A percentile compares a stretch with the other conserved stretches of the same genome.
Evolutionary conservation across 2,113 vertebrate genomes (phyloP).

Genomic region (Corythornis madagascariensis): DNA sequence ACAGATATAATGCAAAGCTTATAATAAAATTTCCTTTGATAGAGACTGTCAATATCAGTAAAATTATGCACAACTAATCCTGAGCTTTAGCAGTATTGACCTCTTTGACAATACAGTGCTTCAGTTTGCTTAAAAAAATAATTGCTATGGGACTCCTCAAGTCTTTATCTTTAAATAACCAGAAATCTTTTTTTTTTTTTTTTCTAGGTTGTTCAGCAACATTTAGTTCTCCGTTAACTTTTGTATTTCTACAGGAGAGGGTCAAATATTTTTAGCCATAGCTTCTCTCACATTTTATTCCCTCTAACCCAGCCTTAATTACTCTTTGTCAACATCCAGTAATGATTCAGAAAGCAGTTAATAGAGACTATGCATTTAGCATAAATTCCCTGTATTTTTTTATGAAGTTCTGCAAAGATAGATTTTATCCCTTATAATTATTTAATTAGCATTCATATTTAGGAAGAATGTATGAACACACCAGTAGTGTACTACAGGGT

Average conservation of each 20-base stretch:
- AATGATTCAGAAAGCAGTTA: background rate
- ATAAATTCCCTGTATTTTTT: background rate
- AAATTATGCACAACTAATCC: background rate
- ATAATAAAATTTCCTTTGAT: background rate
- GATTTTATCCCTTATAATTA: background rate
- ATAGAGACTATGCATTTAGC: background rate
- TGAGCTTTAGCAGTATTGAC: background rate
- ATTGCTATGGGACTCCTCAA: background rate
- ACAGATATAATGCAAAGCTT: background rate
- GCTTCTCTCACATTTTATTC: background rate
- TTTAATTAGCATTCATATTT: background rate
- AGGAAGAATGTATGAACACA: background rate
- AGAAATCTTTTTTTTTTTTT: background rate
- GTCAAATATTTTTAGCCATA: background rate
- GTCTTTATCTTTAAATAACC: background rate
- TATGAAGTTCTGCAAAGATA: background rate
- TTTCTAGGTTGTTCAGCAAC: background rate
- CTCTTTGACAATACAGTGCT: background rate
- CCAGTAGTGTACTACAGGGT: background rate
- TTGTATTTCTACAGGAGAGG: background rate
- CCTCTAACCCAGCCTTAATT: background rate
- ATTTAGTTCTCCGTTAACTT: background rate
- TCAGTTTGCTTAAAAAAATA: conserved; percentile 2
- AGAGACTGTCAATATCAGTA: background rate
- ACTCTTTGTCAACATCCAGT: background rate